Base-by-base conservation (phyloP, 2,113 vertebrate genomes). In the Oreocharis arfaki region DNA sequence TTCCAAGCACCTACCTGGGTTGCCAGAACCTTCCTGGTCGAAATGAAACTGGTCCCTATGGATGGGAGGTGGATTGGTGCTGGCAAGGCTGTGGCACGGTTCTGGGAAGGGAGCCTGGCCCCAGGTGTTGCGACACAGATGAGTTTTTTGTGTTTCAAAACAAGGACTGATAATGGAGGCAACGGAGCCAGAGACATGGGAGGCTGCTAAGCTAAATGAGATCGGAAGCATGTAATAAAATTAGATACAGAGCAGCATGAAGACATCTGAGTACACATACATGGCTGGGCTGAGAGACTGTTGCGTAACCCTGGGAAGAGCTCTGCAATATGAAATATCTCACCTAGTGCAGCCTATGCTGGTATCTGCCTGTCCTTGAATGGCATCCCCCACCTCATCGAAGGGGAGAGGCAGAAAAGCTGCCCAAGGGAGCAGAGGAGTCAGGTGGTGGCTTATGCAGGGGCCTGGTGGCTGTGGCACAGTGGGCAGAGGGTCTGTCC, bases 171-270 rank as follows among this genome's bases (percentile, higher is more conserved):
- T 95, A 96, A 94, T n/a, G 49, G 46, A 81, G 78, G 76, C 69
- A 81, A 22, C 2, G 1, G 42, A 52, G 92, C 84, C 23, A 53
- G 91, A 90, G 91, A 87, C 3, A 3, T 41, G 0, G 69, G 84
- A 95, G 93, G 83, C 91, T 95, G 91, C 85, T 86, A 75, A 78
- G 94, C 91, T 91, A 84, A 94, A 89, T 74, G 87, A 94, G 76
- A 83, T 88, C 93, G 93, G 95, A 97, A 96, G 82, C 75, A 78
- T 69, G 64, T 95, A 94, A 96, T 95, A 90, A 63, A 95, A 92
- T 93, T 92, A 90, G 93, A 90, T 92, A 88, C 17, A 82, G 80
- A 91, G 68, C 11, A 12, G 84, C 76, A 93, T 16, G 35, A 61
- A 91, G 79, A 93, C 76, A 94, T 96, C 84, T 86, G 90, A 94